Evolutionary conservation across 2,888 invertebrate genomes (phyloP).

Genomic region (Drosophila mayaguana): DNA sequence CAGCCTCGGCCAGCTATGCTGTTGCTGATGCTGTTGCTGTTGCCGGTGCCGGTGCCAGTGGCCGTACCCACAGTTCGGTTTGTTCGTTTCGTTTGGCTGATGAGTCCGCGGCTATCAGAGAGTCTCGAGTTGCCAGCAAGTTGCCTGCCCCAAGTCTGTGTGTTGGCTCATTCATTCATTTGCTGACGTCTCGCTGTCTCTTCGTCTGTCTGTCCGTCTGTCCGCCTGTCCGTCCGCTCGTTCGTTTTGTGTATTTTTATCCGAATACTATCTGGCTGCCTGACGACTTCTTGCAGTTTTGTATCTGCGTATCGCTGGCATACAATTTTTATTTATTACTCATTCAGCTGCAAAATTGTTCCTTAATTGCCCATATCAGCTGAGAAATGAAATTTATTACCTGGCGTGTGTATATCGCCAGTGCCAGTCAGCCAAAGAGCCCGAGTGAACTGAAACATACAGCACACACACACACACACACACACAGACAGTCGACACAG

Average conservation of each 20-base stretch:
- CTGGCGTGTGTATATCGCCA: conserved; percentile 82
- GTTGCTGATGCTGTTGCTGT: not conserved
- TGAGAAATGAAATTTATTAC: conserved; percentile 83
- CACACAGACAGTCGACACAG: not conserved
- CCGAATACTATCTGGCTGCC: conserved; percentile 80
- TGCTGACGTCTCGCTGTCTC: conserved; percentile 8
- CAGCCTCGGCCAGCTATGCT: conserved; percentile 19
- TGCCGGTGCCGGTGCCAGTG: too few species aligned
- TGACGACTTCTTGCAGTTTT: conserved; percentile 80
- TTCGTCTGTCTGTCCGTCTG: not conserved
- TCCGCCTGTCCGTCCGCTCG: not conserved
- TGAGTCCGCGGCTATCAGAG: conserved; percentile 30
- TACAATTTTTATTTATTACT: conserved; percentile 83
- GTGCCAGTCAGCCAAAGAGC: conserved; percentile 30
- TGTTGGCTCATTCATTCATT: conserved; percentile 62
- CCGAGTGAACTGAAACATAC: conserved; percentile 12
- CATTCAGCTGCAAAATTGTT: conserved; percentile 84
- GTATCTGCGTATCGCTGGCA: conserved; percentile 81
- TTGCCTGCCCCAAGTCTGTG: conserved; percentile 27
- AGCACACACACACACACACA: conserved; percentile 18
- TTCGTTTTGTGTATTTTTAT: conserved; percentile 77
- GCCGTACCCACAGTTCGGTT: conserved; percentile 12
- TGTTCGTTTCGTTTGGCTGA: conserved; percentile 25
- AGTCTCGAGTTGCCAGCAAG: conserved; percentile 37
- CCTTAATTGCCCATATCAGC: conserved; percentile 84